Evolutionary conservation across 2,888 invertebrate species (phyloP).

Genomic region (Caenorhabditis sp.): DNA sequence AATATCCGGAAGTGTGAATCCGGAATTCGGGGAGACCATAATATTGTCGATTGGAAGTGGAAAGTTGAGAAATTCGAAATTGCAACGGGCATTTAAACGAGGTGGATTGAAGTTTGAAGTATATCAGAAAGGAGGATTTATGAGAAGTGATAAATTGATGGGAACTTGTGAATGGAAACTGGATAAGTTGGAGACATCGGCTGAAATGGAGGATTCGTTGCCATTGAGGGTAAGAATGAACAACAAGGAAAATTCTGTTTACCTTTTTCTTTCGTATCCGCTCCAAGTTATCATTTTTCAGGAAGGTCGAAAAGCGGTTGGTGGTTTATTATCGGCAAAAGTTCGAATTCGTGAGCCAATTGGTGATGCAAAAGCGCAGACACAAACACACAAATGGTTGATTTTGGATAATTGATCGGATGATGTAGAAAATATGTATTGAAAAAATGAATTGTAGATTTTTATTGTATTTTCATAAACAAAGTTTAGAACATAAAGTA

Average conservation of each 20-base stretch:
- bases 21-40: slow-evolving; percentile 55
- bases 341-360: slow-evolving; percentile 60
- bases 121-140: slow-evolving; percentile 86
- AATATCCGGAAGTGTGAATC: slow-evolving; percentile 83
- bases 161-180: slow-evolving; percentile 86
- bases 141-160: slow-evolving; percentile 85
- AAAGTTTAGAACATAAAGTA: no score
- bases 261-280: background rate
- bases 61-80: slow-evolving; percentile 73
- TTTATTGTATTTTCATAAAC: no score
- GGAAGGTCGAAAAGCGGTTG: slow-evolving; percentile 56
- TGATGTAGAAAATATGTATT: background rate
- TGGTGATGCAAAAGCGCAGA: slow-evolving; percentile 46
- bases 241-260: no score
- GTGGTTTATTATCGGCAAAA: slow-evolving; percentile 48
- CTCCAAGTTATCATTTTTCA: slow-evolving; percentile 1
- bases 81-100: slow-evolving; percentile 86
- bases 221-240: slow-evolving; percentile 58
- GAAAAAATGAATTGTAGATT: background rate
- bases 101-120: slow-evolving; percentile 87
- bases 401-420: slow-evolving; percentile 40
- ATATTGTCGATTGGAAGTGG: slow-evolving; percentile 52
- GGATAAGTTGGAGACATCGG: slow-evolving; percentile 86
- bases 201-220: slow-evolving; percentile 82
- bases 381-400: slow-evolving; percentile 47